phyloP scores from a whole-genome alignment of 2,113 vertebrate genomes.

The Danionella cerebrum region DNA sequence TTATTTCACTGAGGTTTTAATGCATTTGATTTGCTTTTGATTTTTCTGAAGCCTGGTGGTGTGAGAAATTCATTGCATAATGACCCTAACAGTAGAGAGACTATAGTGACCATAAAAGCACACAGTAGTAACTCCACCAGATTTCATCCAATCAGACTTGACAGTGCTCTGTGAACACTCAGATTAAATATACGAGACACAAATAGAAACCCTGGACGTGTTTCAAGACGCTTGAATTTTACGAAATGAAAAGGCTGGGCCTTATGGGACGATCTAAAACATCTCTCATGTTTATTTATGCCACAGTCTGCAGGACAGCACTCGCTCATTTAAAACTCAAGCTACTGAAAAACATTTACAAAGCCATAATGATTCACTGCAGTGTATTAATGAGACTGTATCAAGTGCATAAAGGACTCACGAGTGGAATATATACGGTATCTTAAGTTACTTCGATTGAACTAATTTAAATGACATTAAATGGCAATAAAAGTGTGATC shows the following conservation, averaged over 20 bases:
- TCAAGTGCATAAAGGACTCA: neutral
- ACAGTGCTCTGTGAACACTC: neutral
- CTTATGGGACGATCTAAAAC: neutral
- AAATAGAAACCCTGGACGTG: constrained; percentile 11
- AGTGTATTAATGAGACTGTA: neutral
- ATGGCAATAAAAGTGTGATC: constrained; percentile 3
- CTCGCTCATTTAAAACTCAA: constrained; percentile 20
- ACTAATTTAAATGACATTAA: neutral
- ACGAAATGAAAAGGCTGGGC: constrained; percentile 6
- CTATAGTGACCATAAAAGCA: neutral
- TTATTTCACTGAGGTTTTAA: no score
- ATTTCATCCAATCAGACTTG: neutral
- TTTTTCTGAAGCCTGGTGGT: no score
- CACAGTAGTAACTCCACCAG: neutral
- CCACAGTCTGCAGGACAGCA: constrained; percentile 22
- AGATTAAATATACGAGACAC: neutral
- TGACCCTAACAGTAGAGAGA: neutral
- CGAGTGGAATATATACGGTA: neutral
- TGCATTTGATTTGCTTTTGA: no score
- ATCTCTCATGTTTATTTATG: constrained; percentile 25
- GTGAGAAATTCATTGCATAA: neutral
- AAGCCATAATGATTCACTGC: neutral
- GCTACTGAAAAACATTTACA: neutral
- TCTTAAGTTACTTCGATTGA: neutral
- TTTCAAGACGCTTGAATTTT: constrained; percentile 15